phyloP scores from a whole-genome alignment of 1,140 invertebrate genomes.

The Carposina sasakii region DNA sequence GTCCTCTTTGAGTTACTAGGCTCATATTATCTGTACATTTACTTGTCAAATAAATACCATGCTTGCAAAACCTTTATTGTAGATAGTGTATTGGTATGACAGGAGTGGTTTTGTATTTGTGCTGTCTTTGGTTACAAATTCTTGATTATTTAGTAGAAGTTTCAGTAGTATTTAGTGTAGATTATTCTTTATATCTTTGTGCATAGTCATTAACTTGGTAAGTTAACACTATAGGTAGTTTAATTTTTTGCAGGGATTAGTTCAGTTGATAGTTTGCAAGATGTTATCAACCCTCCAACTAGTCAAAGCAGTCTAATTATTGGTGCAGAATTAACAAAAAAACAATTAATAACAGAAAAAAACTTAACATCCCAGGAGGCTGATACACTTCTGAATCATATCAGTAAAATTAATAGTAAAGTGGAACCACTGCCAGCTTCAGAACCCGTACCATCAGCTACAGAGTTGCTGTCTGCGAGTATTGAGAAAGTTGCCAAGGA shows the following conservation, averaged over 20 bases:
- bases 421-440: conserved; percentile 34
- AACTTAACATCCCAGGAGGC: conserved; percentile 28
- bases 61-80: too few relatives aligned
- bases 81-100: too few relatives aligned
- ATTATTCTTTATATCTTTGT: too few relatives aligned
- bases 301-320: conserved; percentile 46
- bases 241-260: conserved; percentile 57
- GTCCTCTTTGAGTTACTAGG: too few relatives aligned
- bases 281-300: conserved; percentile 56
- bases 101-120: too few relatives aligned
- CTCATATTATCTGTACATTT: too few relatives aligned
- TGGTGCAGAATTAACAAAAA: conserved; percentile 30
- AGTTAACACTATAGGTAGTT: too few relatives aligned
- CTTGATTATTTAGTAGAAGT: too few relatives aligned
- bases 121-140: too few relatives aligned
- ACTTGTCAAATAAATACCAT: too few relatives aligned
- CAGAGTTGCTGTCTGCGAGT: conserved; percentile 51
- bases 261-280: conserved; percentile 55
- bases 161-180: too few relatives aligned
- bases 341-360: conserved; percentile 32
- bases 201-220: too few relatives aligned
- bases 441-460: conserved; percentile 36
- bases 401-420: conserved; percentile 40
- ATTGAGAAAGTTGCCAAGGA: conserved; percentile 57
- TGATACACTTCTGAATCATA: conserved; percentile 25